Percentiles rank a stretch among this genome's conserved stretches.
phyloP scores from a whole-genome alignment of 1,140 invertebrate genomes.

The Saccostrea echinata region DNA sequence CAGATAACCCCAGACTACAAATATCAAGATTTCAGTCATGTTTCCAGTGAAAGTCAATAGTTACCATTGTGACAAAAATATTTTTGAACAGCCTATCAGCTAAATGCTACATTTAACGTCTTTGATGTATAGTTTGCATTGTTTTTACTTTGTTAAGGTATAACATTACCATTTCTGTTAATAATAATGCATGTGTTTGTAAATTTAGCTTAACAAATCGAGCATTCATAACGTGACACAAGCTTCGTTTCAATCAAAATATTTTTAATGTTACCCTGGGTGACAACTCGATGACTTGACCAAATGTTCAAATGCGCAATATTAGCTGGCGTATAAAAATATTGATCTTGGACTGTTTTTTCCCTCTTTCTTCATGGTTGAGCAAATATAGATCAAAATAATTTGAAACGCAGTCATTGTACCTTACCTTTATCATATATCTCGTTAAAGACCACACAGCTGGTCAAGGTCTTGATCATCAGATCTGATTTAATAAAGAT shows the following conservation, averaged over 20 bases:
- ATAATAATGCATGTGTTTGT: neutral
- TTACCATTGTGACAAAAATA: too few relatives aligned
- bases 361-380: neutral
- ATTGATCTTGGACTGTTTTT: too few relatives aligned
- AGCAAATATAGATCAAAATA: neutral
- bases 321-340: neutral
- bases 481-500: neutral
- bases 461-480: neutral
- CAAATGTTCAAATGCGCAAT: neutral
- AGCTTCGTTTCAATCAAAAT: neutral
- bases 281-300: neutral
- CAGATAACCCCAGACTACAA: too few relatives aligned
- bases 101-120: neutral
- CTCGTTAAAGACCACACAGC: neutral
- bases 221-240: neutral
- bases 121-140: neutral
- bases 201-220: neutral
- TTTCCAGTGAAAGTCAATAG: too few relatives aligned
- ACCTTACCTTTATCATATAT: neutral
- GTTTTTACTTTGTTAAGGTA: too few relatives aligned
- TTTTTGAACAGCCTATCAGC: too few relatives aligned
- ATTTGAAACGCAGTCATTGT: neutral
- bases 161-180: neutral
- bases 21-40: too few relatives aligned
- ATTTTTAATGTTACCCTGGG: slow-evolving; percentile 4